Evolutionary conservation across 2,888 invertebrate species (phyloP).

Genomic region (Pseudococcus viburni): DNA sequence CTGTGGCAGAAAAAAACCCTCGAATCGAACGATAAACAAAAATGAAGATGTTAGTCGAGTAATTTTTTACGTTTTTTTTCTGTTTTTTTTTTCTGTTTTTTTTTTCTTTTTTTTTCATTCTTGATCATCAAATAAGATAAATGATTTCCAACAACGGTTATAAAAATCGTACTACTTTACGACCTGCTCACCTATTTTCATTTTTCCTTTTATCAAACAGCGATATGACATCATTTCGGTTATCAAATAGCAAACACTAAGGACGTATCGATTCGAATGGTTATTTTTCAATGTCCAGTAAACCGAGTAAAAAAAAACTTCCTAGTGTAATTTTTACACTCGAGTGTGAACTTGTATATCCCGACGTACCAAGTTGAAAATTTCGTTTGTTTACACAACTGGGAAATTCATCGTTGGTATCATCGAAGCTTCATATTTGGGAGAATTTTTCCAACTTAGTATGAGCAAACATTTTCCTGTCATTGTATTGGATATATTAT

Average conservation of each 20-base stretch:
- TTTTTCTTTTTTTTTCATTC: neutral
- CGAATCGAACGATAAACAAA: neutral
- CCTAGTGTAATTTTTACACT: conserved; percentile 3
- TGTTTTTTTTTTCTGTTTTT: neutral
- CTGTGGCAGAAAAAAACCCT: neutral
- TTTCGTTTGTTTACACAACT: neutral
- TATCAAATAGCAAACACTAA: conserved; percentile 33
- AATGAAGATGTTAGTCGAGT: conserved; percentile 33
- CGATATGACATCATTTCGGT: conserved; percentile 38
- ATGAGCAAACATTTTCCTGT: neutral
- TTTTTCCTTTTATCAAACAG: conserved; percentile 34
- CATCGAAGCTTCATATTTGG: conserved; percentile 1
- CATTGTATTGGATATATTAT: conserved; percentile 4
- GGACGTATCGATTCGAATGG: conserved; percentile 41
- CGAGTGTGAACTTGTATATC: neutral
- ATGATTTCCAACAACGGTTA: conserved; percentile 22
- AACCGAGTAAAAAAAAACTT: neutral
- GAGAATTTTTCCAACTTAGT: neutral
- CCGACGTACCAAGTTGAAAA: neutral
- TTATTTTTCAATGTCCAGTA: conserved; percentile 34
- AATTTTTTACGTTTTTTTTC: conserved; percentile 27
- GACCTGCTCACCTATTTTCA: conserved; percentile 34
- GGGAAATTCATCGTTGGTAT: neutral
- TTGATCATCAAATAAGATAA: conserved; percentile 36
- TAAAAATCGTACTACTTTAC: conserved; percentile 28